Conservation (phyloP, 1,140 invertebrate species). For the Drosophila simulans region DNA sequence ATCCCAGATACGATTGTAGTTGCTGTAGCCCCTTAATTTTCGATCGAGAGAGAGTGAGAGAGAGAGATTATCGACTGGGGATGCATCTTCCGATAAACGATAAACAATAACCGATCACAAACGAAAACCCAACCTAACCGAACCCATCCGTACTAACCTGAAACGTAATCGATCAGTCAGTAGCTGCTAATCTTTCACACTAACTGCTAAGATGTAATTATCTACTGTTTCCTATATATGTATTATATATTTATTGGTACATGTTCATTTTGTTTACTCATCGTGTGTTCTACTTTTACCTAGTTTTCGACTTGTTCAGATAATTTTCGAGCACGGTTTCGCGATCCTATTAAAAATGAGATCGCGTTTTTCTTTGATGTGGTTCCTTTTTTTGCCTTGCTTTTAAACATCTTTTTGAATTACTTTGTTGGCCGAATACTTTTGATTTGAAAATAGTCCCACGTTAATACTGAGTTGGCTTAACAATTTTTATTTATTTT, state of each 20-base stretch:
- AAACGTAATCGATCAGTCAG: slow-evolving; percentile 54
- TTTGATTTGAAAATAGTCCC: not conserved
- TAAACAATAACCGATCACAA: slow-evolving; percentile 22
- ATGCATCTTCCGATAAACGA: slow-evolving; percentile 32
- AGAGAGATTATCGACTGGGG: slow-evolving; percentile 24
- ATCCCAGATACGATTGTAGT: slow-evolving; percentile 28
- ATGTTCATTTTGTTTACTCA: slow-evolving; percentile 8
- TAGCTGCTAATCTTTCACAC: slow-evolving; percentile 77
- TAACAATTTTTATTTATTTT: not conserved
- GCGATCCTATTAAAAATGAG: not conserved
- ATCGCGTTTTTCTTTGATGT: not conserved
- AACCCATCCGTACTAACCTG: slow-evolving; percentile 51
- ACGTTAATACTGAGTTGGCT: slow-evolving; percentile 3
- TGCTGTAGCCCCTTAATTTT: slow-evolving; percentile 2
- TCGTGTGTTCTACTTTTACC: not conserved
- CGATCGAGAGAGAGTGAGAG: slow-evolving; percentile 1
- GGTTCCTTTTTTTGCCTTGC: not conserved
- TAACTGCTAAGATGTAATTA: slow-evolving; percentile 82
- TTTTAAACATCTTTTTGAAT: not conserved
- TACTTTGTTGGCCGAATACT: too few species aligned
- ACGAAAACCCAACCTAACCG: slow-evolving; percentile 32
- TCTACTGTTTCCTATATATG: slow-evolving; percentile 58
- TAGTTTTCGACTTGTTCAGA: not conserved
- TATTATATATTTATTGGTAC: slow-evolving; percentile 52
- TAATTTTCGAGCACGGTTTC: not conserved